A percentile compares a stretch with the other conserved stretches of the same genome.
These are phyloP conservation scores for Argyresthia albistria DNA, from an alignment of 2,888 invertebrate genomes.

Conservation along the genomic window DNA sequence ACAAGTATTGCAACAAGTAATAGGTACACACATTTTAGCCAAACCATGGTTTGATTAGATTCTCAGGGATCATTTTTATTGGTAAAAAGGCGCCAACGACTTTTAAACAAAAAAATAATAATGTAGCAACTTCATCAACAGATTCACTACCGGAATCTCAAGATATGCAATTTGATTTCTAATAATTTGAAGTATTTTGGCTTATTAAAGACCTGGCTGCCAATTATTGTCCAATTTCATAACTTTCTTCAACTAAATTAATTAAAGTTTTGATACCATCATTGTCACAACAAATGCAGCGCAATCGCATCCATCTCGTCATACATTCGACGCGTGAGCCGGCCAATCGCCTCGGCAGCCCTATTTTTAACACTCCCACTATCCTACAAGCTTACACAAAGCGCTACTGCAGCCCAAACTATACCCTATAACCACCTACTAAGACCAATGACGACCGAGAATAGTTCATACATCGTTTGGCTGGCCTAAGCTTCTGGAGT, in stretches of 20 bases:
- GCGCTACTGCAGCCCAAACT: neutral
- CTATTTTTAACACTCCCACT: conserved; percentile 46
- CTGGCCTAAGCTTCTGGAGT: conserved; percentile 38
- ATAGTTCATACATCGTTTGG: neutral
- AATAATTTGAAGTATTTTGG: neutral
- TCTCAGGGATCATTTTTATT: too few species aligned
- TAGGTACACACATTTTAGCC: too few species aligned
- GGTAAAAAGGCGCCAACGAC: too few species aligned
- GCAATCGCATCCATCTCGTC: conserved; percentile 37
- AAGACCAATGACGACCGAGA: neutral
- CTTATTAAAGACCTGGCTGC: neutral
- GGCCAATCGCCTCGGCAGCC: conserved; percentile 59
- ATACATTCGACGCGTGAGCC: conserved; percentile 17
- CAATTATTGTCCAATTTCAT: neutral
- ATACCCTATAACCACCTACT: conserved; percentile 12
- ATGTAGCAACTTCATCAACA: too few species aligned
- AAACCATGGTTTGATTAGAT: too few species aligned
- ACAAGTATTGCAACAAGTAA: too few species aligned
- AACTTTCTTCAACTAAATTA: neutral
- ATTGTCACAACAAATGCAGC: conserved; percentile 20
- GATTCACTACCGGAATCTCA: too few species aligned
- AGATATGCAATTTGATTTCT: neutral
- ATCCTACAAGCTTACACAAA: neutral
- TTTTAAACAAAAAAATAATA: too few species aligned
- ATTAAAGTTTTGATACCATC: neutral